Conservation (phyloP, 2,888 invertebrate genomes). For the Pseudococcus longispinus region DNA sequence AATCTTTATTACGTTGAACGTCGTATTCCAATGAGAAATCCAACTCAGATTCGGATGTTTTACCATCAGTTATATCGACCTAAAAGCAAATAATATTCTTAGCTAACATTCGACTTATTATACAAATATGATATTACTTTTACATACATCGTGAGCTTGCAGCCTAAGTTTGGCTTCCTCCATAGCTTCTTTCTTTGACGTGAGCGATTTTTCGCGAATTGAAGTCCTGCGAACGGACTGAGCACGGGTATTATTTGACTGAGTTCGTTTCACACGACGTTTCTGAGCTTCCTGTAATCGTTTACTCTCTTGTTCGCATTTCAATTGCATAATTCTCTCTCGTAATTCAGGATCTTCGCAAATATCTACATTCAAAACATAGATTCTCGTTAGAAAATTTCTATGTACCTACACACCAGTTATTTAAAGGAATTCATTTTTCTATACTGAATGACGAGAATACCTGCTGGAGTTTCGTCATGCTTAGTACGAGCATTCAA, state of each 20-base stretch:
- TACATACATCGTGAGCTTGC: conserved; percentile 69
- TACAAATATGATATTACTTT: too few relatives aligned
- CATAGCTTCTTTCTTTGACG: conserved; percentile 91
- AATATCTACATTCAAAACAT: conserved; percentile 74
- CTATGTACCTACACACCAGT: too few relatives aligned
- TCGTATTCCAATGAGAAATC: conserved; percentile 54
- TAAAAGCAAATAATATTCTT: background rate
- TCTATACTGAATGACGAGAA: background rate
- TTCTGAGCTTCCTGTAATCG: conserved; percentile 70
- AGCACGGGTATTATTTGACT: conserved; percentile 79
- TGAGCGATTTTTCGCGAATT: conserved; percentile 88
- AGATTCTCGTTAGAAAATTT: conserved; percentile 57
- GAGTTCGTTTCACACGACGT: conserved; percentile 74
- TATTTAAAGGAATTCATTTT: too few relatives aligned
- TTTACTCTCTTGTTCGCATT: conserved; percentile 86
- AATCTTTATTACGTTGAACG: background rate
- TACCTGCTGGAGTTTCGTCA: conserved; percentile 96
- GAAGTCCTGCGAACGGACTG: conserved; percentile 93
- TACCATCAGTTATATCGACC: conserved; percentile 53
- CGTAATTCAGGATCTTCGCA: conserved; percentile 95
- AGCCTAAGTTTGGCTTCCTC: conserved; percentile 84
- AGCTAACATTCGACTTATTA: too few relatives aligned
- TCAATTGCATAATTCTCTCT: conserved; percentile 84
- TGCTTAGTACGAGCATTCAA: conserved; percentile 95
- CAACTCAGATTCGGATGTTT: conserved; percentile 53